Evolutionary conservation across 2,113 vertebrate genomes (phyloP), one percentile per base, ranked within the genome.

Genomic region (Protomyctophum bolini): DNA sequence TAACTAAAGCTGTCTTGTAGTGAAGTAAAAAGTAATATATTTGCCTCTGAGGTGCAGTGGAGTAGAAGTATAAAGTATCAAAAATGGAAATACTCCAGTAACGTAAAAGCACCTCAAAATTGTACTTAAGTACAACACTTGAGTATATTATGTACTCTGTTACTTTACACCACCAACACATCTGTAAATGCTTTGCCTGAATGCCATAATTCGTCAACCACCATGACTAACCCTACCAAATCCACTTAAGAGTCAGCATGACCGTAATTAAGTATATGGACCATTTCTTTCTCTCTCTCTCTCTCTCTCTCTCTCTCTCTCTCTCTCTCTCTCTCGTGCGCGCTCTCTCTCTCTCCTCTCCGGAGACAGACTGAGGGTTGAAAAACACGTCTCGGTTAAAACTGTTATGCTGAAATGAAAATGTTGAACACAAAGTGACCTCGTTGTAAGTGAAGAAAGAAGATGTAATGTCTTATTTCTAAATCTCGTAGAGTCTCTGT

Each of bases 131-230:
- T 41, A 41, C 33, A 41, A 3, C 33, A 41, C 33, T 41, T 41
- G 33, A 41, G 33, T 41, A 41, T 6, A 41, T 41, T 6, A 41
- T 41, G 33, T 41, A 41, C 33, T 41, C 33, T 6, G 33, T 41
- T 41, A 41, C 33, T 41, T 41, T 41, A 41, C 33, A 41, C 33
- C 33, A 41, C 14, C 8, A 46, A 54, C 75, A 84, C 83, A 91
- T 88, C 83, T 91, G 86, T 77, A 82, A 85, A 88, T 73, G 67
- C 75, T 89, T 86, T 82, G 33, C 33, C 15, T 54, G 69, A 6
- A 41, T 41, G 68, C 64, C 72, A 60, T 75, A 80, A 79, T 77
- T 86, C 63, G 50, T 60, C 72, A 80, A 81, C 58, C 74, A 66
- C 77, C 80, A 56, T 73, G 81, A 79, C 83, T 82, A 88, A 86